Evolutionary conservation across 1,140 invertebrate genomes (phyloP).

Genomic region (Dendroctonus valens): DNA sequence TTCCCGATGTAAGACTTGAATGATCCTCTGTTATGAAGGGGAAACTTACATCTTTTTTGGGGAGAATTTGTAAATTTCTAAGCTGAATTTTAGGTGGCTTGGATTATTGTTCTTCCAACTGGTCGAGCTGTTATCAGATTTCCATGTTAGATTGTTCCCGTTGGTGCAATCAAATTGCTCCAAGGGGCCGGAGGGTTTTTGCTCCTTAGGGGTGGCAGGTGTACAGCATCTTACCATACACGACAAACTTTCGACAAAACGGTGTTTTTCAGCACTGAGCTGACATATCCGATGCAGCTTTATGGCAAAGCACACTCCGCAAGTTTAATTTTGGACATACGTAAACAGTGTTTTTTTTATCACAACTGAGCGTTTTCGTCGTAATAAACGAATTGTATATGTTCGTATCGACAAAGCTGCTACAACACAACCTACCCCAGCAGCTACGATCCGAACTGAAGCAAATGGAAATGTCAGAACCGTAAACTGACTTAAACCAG

Average conservation of each 20-base stretch:
- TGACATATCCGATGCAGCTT: too few relatives aligned
- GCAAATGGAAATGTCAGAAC: slow-evolving; percentile 4
- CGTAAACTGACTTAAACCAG: slow-evolving; percentile 25
- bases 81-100: slow-evolving; percentile 38
- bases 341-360: too few relatives aligned
- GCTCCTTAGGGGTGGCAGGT: slow-evolving; percentile 53
- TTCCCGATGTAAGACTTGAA: too few relatives aligned
- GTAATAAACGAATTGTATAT: too few relatives aligned
- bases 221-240: slow-evolving; percentile 49
- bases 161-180: slow-evolving; percentile 42
- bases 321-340: too few relatives aligned
- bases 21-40: neutral
- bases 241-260: neutral
- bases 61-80: slow-evolving; percentile 36
- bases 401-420: neutral
- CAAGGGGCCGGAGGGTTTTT: slow-evolving; percentile 56
- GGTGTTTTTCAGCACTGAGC: too few relatives aligned
- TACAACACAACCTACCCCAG: slow-evolving; percentile 1
- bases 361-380: too few relatives aligned
- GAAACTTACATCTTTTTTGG: slow-evolving; percentile 39
- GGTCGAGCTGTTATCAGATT: slow-evolving; percentile 18
- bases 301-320: too few relatives aligned
- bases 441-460: slow-evolving; percentile 24
- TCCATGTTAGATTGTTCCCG: slow-evolving; percentile 8
- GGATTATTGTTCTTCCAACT: slow-evolving; percentile 33